Base-by-base conservation (phyloP, 2,888 invertebrate species). In the Stegana nigrithorax region DNA sequence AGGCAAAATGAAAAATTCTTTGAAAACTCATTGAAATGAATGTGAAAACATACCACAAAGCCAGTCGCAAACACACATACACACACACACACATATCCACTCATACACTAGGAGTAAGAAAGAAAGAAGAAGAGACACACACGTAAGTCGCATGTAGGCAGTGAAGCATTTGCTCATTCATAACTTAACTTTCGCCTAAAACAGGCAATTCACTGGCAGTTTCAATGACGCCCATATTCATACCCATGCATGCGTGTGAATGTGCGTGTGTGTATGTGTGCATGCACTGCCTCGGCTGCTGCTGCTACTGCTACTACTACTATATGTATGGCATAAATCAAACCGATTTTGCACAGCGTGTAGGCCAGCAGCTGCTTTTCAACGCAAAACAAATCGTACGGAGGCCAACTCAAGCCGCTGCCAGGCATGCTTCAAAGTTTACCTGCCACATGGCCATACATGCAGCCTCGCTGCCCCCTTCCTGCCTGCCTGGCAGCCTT, bases 141-240 rank as follows among this genome's bases (percentile, higher is more conserved):
- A n/a, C n/a, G n/a, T n/a, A n/a, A n/a, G n/a, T n/a, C n/a, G n/a
- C n/a, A 12, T 47, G 25, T 36, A 10, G 5, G 39, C 17, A 4
- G 5, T 39, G n/a, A 5, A 39, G 5, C n/a, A 17, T n/a, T n/a
- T 12, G 23, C 26, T 12, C 50, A 50, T 50, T 50, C 50, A 50
- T 50, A 50, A 50, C 50, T 50, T 7, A 50, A 50, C 50, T 50
- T 66, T 62, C 66, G 70, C 73, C 76, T 68, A 65, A 75, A 72
- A 66, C 62, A 70, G 68, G 70, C 73, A 74, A 74, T 75, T 78
- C 72, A 73, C 65, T 74, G 69, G 66, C 66, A 62, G 66, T 70
- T 74, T 78, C 78, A 78, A 75, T 75, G 78, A 67, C 65, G 69
- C 56, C 73, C 73, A 78, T n/a, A n/a, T 78, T 75, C 74, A 44